Percentiles rank a stretch among this genome's conserved stretches.
Conservation (phyloP, 2,113 vertebrate genomes). For the Verasper variegatus region DNA sequence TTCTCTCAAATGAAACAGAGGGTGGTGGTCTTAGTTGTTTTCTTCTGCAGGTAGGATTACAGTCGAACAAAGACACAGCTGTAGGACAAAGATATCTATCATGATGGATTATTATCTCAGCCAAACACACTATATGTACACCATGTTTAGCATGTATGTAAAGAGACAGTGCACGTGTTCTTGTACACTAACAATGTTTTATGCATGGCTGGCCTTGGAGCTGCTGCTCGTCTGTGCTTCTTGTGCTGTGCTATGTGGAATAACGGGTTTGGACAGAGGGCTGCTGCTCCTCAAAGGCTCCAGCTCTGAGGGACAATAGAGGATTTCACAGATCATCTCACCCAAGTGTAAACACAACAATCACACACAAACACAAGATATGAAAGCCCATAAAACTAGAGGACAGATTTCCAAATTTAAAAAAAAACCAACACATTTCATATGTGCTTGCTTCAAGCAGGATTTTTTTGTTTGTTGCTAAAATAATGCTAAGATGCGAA, state of each 20-base stretch:
- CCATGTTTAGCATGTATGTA: constrained; percentile 3
- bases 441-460: neutral
- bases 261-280: constrained; percentile 62
- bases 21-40: neutral
- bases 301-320: constrained; percentile 49
- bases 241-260: constrained; percentile 30
- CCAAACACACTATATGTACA: neutral
- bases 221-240: constrained; percentile 35
- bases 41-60: neutral
- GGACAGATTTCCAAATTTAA: neutral
- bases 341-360: constrained; percentile 12
- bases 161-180: constrained; percentile 24
- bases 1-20: neutral
- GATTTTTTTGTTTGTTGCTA: no score
- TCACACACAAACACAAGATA: constrained; percentile 15
- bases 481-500: no score
- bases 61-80: neutral
- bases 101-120: constrained; percentile 2
- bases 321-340: constrained; percentile 71
- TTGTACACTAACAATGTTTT: constrained; percentile 48
- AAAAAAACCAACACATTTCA: neutral
- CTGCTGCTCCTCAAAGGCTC: constrained; percentile 57
- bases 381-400: neutral
- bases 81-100: neutral
- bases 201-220: constrained; percentile 48